A percentile compares a stretch with the other conserved stretches of the same genome.
Evolutionary conservation across 2,888 invertebrate genomes (phyloP).

Genomic region (Dendrolimus pini): DNA sequence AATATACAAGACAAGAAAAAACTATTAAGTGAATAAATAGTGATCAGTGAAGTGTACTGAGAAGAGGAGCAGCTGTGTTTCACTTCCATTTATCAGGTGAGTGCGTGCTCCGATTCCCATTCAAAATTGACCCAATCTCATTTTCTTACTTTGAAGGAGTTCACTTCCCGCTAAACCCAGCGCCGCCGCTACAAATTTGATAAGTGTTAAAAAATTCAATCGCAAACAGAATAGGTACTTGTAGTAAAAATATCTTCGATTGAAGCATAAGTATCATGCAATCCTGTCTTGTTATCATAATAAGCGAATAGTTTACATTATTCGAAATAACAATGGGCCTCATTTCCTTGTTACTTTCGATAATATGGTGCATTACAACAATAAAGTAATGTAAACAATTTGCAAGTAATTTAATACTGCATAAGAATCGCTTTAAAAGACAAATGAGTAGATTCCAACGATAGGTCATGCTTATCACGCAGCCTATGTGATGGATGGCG

Average conservation of each 20-base stretch:
- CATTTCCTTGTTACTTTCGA: conserved; percentile 47
- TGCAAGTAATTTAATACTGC: conserved; percentile 23
- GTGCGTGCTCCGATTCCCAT: too few relatives aligned
- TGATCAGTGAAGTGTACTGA: too few relatives aligned
- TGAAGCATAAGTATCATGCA: conserved; percentile 16
- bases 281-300: conserved; percentile 41
- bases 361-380: conserved; percentile 36
- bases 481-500: conserved; percentile 1
- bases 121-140: too few relatives aligned
- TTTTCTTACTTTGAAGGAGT: too few relatives aligned
- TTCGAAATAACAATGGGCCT: conserved; percentile 43
- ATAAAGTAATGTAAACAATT: conserved; percentile 32
- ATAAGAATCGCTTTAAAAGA: neutral
- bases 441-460: conserved; percentile 2
- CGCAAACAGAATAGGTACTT: too few relatives aligned
- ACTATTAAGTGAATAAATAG: too few relatives aligned
- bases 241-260: conserved; percentile 7
- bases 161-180: too few relatives aligned
- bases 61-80: too few relatives aligned
- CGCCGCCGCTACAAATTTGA: too few relatives aligned
- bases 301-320: conserved; percentile 42
- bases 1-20: too few relatives aligned
- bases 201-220: too few relatives aligned
- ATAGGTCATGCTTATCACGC: conserved; percentile 16
- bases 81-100: too few relatives aligned